phyloP scores from a whole-genome alignment of 2,797 vertebrate genomes.

The Trematomus bernacchii region DNA sequence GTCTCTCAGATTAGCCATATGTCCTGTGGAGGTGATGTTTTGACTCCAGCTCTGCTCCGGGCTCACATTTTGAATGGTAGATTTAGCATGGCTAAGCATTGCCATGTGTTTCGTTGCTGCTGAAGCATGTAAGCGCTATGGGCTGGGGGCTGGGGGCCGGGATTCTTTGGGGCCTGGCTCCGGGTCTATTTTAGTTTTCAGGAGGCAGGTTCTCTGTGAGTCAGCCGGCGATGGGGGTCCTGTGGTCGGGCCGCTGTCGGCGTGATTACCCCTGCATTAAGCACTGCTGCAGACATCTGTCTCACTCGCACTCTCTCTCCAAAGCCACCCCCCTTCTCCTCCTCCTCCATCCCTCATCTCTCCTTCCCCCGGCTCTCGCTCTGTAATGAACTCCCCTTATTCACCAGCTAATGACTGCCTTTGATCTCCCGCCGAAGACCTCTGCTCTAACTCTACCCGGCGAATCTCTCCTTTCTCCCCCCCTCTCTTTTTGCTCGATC shows the following conservation, averaged over 20 bases:
- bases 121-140: slow-evolving; percentile 74
- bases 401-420: slow-evolving; percentile 90
- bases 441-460: slow-evolving; percentile 85
- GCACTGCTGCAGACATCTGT: slow-evolving; percentile 82
- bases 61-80: slow-evolving; percentile 71
- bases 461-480: slow-evolving; percentile 69
- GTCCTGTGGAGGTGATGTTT: slow-evolving; percentile 76
- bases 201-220: slow-evolving; percentile 68
- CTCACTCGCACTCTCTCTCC: slow-evolving; percentile 63
- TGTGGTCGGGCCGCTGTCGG: slow-evolving; percentile 79
- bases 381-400: slow-evolving; percentile 90
- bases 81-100: slow-evolving; percentile 79
- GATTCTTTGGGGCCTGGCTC: slow-evolving; percentile 53
- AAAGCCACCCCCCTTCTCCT: slow-evolving; percentile 54
- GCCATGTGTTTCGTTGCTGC: slow-evolving; percentile 78
- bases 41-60: slow-evolving; percentile 68
- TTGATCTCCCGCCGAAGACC: slow-evolving; percentile 89
- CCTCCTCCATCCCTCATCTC: slow-evolving; percentile 72
- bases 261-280: slow-evolving; percentile 84
- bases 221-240: slow-evolving; percentile 71
- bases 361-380: slow-evolving; percentile 81
- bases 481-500: slow-evolving; percentile 46
- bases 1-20: slow-evolving; percentile 61
- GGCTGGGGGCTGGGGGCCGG: slow-evolving; percentile 48
- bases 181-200: slow-evolving; percentile 67